Base-by-base conservation (phyloP, 2,888 invertebrate genomes). In the Halictus quadricinctus region DNA sequence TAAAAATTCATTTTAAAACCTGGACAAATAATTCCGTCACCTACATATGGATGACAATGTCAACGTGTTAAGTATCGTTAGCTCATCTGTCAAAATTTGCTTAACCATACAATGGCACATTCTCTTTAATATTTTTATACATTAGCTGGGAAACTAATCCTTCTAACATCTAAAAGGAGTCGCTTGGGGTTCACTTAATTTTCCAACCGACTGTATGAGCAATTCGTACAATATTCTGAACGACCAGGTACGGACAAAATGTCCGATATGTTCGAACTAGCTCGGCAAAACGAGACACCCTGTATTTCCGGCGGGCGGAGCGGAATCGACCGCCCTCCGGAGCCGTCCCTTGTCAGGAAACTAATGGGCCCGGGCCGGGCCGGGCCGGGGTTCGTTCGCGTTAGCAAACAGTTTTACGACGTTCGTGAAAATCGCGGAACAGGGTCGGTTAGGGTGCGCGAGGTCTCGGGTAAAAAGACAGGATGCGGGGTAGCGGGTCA, bases 401-500 rank as follows among this genome's bases (percentile, higher is more conserved):
- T 76, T 69, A 69, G 76, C 69, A 76, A 76, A 76, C 76, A 76
- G 76, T 69, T 76, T 72, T 88, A 64, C 70, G 79, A 74, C 76
- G 79, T 76, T 79, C 77, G 80, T 79, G 79, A 79, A 69, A 74
- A 80, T 77, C 54, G 70, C 70, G 54, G 48, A n/a, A 70, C 77
- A 77, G 25, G 54, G 54, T 69, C 69, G 41, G 46, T 36, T 13
- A n/a, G 66, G n/a, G n/a, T n/a, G 18, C n/a, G 15, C 46, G 64
- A n/a, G 69, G n/a, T 25, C 43, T 60, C 15, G 25, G 60, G n/a
- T 21, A 60, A 50, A 78, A 48, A 41, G n/a, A 21, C 54, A 58
- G 78, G 81, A 88, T 76, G 76, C 76, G 70, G 80, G 84, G 78
- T 72, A 81, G 69, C 74, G 76, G 87, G 88, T 90, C 85, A 83